Evolutionary conservation across 1,140 invertebrate species (phyloP).

Genomic region (Nasonia giraulti): DNA sequence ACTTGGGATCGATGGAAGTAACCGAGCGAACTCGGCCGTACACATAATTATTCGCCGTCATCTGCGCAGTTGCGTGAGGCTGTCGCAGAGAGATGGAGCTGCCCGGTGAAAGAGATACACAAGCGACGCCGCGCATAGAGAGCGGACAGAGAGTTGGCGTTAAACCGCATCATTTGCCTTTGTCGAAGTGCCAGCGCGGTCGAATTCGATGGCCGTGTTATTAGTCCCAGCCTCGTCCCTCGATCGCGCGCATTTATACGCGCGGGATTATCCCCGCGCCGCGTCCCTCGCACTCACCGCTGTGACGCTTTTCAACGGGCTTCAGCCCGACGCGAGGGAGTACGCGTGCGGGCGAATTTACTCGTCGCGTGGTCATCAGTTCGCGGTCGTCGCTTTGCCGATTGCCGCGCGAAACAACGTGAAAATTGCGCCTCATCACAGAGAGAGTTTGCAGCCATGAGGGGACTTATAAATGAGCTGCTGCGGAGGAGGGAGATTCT

Average conservation of each 20-base stretch:
- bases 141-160: conserved; percentile 11
- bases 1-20: background rate
- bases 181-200: conserved; percentile 33
- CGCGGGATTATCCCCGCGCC: background rate
- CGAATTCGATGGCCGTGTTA: conserved; percentile 28
- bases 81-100: background rate
- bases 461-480: conserved; percentile 20
- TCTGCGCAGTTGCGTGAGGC: no score
- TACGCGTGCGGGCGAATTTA: background rate
- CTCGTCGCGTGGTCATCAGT: conserved; percentile 23
- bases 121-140: no score
- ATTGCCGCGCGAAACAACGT: conserved; percentile 30
- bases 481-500: background rate
- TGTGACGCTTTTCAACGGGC: no score
- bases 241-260: background rate
- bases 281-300: background rate
- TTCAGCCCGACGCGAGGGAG: no score
- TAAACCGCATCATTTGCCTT: conserved; percentile 50
- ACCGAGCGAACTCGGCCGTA: background rate
- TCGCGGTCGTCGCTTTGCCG: conserved; percentile 36
- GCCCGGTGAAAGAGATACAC: no score
- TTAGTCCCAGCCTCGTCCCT: background rate
- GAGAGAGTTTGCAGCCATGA: background rate
- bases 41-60: background rate
- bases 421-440: conserved; percentile 33